Percentiles rank a stretch among this genome's conserved stretches.
Conservation (phyloP, 92 coral and sea anemone species). For the Parazoanthus atlanticus region DNA sequence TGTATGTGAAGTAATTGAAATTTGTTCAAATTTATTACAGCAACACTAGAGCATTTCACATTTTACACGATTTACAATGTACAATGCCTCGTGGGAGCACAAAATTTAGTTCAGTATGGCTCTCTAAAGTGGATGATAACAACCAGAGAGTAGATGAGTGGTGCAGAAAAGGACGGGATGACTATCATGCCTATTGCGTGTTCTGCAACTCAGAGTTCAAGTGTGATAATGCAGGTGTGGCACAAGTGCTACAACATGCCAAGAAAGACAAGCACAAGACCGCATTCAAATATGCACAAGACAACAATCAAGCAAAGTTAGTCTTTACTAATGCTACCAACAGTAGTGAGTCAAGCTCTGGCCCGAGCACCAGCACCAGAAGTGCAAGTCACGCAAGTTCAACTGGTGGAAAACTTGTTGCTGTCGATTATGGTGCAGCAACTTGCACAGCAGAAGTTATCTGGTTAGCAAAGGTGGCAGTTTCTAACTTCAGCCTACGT, state of each 20-base stretch:
- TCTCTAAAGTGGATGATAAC: constrained; percentile 54
- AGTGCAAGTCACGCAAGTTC: constrained; percentile 39
- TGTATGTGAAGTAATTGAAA: constrained; percentile 41
- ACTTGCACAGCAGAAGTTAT: constrained; percentile 55
- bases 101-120: constrained; percentile 52
- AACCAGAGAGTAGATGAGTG: constrained; percentile 52
- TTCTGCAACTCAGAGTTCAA: constrained; percentile 55
- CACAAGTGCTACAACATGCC: constrained; percentile 47
- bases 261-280: constrained; percentile 42
- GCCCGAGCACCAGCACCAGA: constrained; percentile 34
- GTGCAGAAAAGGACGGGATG: constrained; percentile 56
- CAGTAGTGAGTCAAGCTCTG: constrained; percentile 40
- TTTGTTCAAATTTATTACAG: constrained; percentile 39
- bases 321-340: constrained; percentile 35
- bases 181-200: constrained; percentile 63
- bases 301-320: constrained; percentile 50
- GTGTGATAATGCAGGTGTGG: constrained; percentile 63
- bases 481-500: constrained; percentile 51
- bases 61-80: constrained; percentile 31
- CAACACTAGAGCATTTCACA: constrained; percentile 30
- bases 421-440: constrained; percentile 52
- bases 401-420: constrained; percentile 47
- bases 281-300: constrained; percentile 33
- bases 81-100: constrained; percentile 44
- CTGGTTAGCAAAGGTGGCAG: too few relatives aligned